Evolutionary conservation across 2,797 vertebrate genomes (phyloP).

Genomic region (Cichlasoma orientale): DNA sequence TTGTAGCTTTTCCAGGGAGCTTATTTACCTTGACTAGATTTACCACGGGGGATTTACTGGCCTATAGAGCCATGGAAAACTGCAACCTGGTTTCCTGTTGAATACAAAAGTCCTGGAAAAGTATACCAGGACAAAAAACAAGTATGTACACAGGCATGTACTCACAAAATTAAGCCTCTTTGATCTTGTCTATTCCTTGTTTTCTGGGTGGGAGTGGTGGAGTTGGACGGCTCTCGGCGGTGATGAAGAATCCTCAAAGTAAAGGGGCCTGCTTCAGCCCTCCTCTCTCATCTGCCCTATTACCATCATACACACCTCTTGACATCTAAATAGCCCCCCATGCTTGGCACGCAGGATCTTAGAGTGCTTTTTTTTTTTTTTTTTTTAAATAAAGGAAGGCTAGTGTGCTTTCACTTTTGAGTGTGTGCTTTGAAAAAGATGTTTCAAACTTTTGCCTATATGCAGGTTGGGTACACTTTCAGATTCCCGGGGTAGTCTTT

Average conservation of each 20-base stretch:
- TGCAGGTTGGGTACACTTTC: not conserved
- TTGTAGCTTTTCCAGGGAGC: not conserved
- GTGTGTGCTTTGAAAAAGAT: constrained; percentile 15
- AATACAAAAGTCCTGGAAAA: constrained; percentile 15
- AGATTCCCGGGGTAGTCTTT: constrained; percentile 23
- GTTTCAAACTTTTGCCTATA: constrained; percentile 11
- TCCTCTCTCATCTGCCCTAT: constrained; percentile 76
- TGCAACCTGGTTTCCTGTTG: not conserved
- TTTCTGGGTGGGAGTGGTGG: constrained; percentile 40
- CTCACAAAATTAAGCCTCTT: constrained; percentile 44
- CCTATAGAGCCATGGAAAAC: not conserved
- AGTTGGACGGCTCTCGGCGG: constrained; percentile 55
- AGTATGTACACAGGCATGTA: constrained; percentile 38
- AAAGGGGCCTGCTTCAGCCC: constrained; percentile 57
- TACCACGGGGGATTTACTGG: not conserved
- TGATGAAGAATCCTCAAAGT: constrained; percentile 71
- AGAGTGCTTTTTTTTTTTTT: not conserved
- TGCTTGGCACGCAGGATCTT: constrained; percentile 54
- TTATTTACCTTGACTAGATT: not conserved
- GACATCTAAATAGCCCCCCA: constrained; percentile 76
- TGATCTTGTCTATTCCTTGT: constrained; percentile 50
- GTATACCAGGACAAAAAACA: constrained; percentile 22
- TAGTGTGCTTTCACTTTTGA: constrained; percentile 54
- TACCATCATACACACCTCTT: constrained; percentile 76
- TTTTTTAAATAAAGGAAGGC: constrained; percentile 5